Conservation (phyloP, 2,888 invertebrate species). For the Argynnis bischoffii region DNA sequence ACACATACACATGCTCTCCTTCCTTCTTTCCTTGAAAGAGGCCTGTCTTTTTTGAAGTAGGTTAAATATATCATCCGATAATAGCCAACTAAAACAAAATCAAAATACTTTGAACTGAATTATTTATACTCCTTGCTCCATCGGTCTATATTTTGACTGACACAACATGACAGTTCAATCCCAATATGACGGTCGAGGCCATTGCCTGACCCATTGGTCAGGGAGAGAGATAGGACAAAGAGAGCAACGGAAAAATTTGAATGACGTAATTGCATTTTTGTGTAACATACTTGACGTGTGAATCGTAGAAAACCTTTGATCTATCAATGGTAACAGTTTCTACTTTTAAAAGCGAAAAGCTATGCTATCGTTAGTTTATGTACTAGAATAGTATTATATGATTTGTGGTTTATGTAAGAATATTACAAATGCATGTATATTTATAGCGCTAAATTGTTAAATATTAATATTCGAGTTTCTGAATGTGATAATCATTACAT, state of each 20-base stretch:
- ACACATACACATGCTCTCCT: too few relatives aligned
- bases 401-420: not conserved
- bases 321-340: not conserved
- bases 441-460: too few relatives aligned
- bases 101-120: not conserved
- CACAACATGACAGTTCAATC: conserved; percentile 13
- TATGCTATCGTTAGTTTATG: not conserved
- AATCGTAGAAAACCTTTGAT: conserved; percentile 3
- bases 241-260: conserved; percentile 5
- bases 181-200: conserved; percentile 16
- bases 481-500: too few relatives aligned
- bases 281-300: conserved; percentile 9
- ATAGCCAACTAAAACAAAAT: not conserved
- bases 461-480: too few relatives aligned
- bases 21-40: too few relatives aligned
- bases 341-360: not conserved
- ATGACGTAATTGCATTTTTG: conserved; percentile 9
- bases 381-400: not conserved
- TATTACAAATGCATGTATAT: too few relatives aligned
- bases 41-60: too few relatives aligned
- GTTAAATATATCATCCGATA: too few relatives aligned
- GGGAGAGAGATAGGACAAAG: conserved; percentile 7
- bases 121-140: not conserved
- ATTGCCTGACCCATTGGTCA: too few relatives aligned
- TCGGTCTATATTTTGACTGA: conserved; percentile 10